phyloP scores from a whole-genome alignment of 2,797 vertebrate genomes.

The Leptodactylus fallax region DNA sequence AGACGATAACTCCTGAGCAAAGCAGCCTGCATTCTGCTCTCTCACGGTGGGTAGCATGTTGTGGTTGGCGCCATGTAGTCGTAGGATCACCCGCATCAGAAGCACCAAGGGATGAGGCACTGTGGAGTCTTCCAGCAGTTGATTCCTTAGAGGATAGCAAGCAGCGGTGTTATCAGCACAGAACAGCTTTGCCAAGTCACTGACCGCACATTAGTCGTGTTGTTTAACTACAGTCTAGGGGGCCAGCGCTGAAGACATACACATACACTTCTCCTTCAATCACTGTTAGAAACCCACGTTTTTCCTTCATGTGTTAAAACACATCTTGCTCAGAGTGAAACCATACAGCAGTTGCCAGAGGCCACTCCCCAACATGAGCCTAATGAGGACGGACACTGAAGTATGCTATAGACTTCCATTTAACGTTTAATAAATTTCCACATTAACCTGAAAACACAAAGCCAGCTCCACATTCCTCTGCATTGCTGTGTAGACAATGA shows the following conservation, averaged over 20 bases:
- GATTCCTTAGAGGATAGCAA: constrained; percentile 83
- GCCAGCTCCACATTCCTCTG: constrained; percentile 63
- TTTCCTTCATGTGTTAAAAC: constrained; percentile 81
- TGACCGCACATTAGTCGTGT: constrained; percentile 89
- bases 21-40: constrained; percentile 88
- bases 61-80: constrained; percentile 96
- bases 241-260: constrained; percentile 76
- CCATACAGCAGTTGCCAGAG: constrained; percentile 69
- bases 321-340: constrained; percentile 80
- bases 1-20: constrained; percentile 92
- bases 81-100: constrained; percentile 88
- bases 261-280: constrained; percentile 65
- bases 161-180: constrained; percentile 86
- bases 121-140: constrained; percentile 79
- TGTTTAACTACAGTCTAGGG: constrained; percentile 85
- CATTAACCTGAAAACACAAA: constrained; percentile 41
- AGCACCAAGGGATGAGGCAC: constrained; percentile 82
- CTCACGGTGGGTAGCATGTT: constrained; percentile 91
- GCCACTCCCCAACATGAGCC: constrained; percentile 68
- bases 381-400: constrained; percentile 68
- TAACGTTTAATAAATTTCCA: constrained; percentile 64
- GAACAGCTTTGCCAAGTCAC: constrained; percentile 80
- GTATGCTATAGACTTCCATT: constrained; percentile 59
- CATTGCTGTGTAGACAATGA: constrained; percentile 68
- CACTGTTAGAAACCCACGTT: constrained; percentile 81